phyloP scores from a whole-genome alignment of 2,888 invertebrate species.

The Listrodromus nycthemerus region DNA sequence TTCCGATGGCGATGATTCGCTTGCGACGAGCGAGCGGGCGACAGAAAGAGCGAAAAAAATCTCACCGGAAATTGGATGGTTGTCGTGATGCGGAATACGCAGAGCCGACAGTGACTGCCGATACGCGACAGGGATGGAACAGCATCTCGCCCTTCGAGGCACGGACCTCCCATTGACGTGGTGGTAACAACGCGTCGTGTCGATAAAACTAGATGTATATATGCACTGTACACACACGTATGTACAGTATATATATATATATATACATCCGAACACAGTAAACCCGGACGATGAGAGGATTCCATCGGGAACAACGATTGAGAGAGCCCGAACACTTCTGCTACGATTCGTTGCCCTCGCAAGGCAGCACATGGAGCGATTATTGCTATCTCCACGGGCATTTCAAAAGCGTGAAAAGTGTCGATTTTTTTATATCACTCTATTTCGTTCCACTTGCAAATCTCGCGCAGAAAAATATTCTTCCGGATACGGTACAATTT shows the following conservation, averaged over 20 bases:
- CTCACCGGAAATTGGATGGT: constrained; percentile 64
- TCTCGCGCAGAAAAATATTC: neutral
- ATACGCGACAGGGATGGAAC: constrained; percentile 8
- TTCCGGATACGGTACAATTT: neutral
- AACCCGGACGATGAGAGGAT: neutral
- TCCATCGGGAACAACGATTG: neutral
- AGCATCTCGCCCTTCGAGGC: constrained; percentile 14
- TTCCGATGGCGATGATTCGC: constrained; percentile 27
- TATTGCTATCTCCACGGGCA: neutral
- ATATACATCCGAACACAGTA: neutral
- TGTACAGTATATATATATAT: neutral
- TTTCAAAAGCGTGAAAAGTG: constrained; percentile 6
- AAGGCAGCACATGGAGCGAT: neutral
- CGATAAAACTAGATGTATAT: constrained; percentile 35
- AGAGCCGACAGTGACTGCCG: constrained; percentile 34
- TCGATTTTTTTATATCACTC: neutral
- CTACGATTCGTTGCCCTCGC: neutral
- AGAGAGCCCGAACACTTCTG: constrained; percentile 4
- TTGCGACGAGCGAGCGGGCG: constrained; percentile 11
- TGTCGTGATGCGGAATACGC: constrained; percentile 51
- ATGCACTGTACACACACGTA: neutral
- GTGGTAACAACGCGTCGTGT: constrained; percentile 40
- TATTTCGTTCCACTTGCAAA: neutral
- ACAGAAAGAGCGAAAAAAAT: constrained; percentile 48
- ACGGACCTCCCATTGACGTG: constrained; percentile 39